Evolutionary conservation across 2,797 vertebrate genomes (phyloP), one percentile per base, ranked within the genome.

Genomic region (Knipowitschia caucasica): DNA sequence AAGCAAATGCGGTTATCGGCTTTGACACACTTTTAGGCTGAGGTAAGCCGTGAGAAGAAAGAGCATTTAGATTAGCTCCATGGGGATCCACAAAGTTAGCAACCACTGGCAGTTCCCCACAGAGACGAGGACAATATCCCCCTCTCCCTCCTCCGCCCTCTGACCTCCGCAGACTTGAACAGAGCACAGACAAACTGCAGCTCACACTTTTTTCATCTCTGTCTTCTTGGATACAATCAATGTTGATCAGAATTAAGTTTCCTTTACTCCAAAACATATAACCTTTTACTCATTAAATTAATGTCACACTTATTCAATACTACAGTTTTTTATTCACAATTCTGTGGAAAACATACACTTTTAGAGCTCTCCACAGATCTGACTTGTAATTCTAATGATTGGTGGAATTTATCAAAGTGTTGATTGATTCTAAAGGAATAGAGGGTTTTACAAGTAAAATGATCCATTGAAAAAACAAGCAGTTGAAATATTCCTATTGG

Each of bases 151-250:
- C 67, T 67, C 60, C 44, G 68, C 73, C 71, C 80, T 1, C 55
- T 83, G 75, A 84, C 81, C 72, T 78, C 51, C 68, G 81, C 72
- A 71, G 75, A 78, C 80, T 79, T 72, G 69, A 75, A 71, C 76
- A 73, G 71, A 73, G 81, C 85, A 82, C 73, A 68, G 78, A 78
- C 62, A 59, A 86, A 69, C 73, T 73, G 67, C 65, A 83, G 71
- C 71, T 84, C 64, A 78, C 75, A 79, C 67, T 81, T 73, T 69
- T 69, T 71, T 70, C 62, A 26, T 35, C 50, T 40, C 30, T 45
- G 35, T 52, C 58, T 44, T 40, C 38, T 44, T 56, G 25, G 35
- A 10, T 11, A 10, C 36, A 18, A 18, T 10, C 4, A 3, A 4
- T 10, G 17, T 38, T 8, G 34, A 38, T 15, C 17, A 4, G 18